Evolutionary conservation across 2,797 vertebrate genomes (phyloP), one percentile per base, ranked within the genome.

Genomic region (Melanogrammus aeglefinus): DNA sequence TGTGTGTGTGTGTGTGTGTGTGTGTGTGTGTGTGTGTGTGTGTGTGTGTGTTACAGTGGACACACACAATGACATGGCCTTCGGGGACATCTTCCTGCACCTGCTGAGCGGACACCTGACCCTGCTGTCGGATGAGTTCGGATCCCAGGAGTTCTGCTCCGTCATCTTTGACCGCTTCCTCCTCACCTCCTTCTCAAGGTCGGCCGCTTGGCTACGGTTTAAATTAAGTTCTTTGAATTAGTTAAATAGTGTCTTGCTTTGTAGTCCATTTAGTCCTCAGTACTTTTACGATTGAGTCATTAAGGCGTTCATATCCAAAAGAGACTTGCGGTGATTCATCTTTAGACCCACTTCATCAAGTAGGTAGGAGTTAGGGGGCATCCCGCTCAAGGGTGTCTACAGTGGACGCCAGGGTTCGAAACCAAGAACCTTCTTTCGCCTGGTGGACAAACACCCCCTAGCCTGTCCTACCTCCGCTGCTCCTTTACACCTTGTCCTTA

Each of bases 71-170:
- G 98, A 99, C 88, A 94, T 97, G 92, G 96, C 96, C 35, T 98
- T 98, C 24, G 91, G 97, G 1, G 98, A 99, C 85, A 96, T 99
- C 85, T 99, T 99, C 90, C 95, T 99, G 24, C 98, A 99, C 86
- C 91, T 99, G 78, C 94, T 99, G 75, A 97, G 94, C 0, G 96
- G 96, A 44, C 97, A 96, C 89, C 94, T 99, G 82, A 98, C 96
- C 0, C 93, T 99, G 79, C 94, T 99, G 36, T 96, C 95, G 0
- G 97, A 99, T 0, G 98, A 99, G 81, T 99, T 99, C 71, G 93
- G 95, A 2, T 91, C 96, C 0, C 97, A 99, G 75, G 98, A 99
- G 41, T 99, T 99, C 87, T 98, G 97, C 79, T 93, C 91, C 0
- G 94, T 95, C 0, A 94, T 99, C 9, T 99, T 98, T 0, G 96